phyloP scores from a whole-genome alignment of 2,113 vertebrate genomes.

The Alligator mississippiensis region DNA sequence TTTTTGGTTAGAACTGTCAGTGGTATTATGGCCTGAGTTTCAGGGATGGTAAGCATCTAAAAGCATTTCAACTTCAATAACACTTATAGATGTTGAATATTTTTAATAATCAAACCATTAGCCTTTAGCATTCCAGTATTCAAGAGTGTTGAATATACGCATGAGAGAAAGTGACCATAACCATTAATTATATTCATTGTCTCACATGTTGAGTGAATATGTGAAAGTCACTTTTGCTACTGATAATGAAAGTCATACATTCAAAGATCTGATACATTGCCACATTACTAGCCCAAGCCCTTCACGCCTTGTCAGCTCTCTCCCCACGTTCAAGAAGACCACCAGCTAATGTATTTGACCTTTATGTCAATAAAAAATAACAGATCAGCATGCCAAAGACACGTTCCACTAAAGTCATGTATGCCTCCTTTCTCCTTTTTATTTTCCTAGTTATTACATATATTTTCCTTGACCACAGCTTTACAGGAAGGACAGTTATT shows the following conservation, averaged over 20 bases:
- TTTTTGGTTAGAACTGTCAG: not conserved
- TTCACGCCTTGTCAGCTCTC: constrained; percentile 56
- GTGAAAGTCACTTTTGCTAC: constrained; percentile 43
- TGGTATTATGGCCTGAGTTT: constrained; percentile 2
- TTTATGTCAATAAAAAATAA: constrained; percentile 35
- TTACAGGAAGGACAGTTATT: constrained; percentile 7
- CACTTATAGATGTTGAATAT: constrained; percentile 29
- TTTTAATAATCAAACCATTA: constrained; percentile 17
- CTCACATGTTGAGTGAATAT: not conserved
- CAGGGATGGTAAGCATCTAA: not conserved
- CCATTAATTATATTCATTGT: constrained; percentile 54
- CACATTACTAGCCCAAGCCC: constrained; percentile 7
- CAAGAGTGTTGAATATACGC: not conserved
- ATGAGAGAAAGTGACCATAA: constrained; percentile 53
- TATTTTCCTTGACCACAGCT: constrained; percentile 7
- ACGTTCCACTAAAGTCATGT: not conserved
- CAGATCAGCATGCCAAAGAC: constrained; percentile 10
- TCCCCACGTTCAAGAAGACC: constrained; percentile 27
- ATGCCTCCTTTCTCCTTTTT: constrained; percentile 47
- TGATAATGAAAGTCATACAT: constrained; percentile 9
- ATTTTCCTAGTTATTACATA: constrained; percentile 21
- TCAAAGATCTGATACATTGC: constrained; percentile 38
- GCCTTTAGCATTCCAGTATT: constrained; percentile 32
- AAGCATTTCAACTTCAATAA: constrained; percentile 22
- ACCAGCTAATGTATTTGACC: constrained; percentile 62